A percentile compares a stretch with the other conserved stretches of the same genome.
phyloP scores from a whole-genome alignment of 2,888 invertebrate species.

The Caenorhabditis sp. region DNA sequence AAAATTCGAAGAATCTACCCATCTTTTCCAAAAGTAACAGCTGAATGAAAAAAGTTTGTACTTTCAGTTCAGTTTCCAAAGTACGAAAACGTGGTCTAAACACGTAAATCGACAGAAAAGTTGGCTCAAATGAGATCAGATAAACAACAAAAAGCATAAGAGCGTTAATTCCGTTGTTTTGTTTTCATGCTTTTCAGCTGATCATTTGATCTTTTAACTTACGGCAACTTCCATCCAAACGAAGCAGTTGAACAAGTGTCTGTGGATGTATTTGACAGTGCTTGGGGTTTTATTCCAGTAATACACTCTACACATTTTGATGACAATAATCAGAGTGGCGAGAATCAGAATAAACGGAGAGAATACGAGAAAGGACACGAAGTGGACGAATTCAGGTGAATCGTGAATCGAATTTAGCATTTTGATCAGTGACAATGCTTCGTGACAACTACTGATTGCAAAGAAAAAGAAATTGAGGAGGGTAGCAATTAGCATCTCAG shows the following conservation, averaged over 20 bases:
- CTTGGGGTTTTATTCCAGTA: neutral
- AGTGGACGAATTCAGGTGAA: neutral
- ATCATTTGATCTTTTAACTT: neutral
- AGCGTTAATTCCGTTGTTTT: too few species aligned
- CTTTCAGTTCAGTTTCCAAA: too few species aligned
- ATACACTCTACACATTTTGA: conserved; percentile 3
- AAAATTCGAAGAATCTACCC: neutral
- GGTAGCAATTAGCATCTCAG: too few species aligned
- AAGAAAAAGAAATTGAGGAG: too few species aligned
- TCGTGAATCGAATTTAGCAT: conserved; percentile 12
- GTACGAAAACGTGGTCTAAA: too few species aligned
- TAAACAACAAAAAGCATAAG: too few species aligned
- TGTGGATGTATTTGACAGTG: neutral
- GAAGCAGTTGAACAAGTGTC: neutral
- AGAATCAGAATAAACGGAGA: neutral
- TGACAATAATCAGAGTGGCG: neutral
- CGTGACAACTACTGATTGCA: too few species aligned
- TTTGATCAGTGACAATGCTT: neutral
- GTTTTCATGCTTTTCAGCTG: too few species aligned
- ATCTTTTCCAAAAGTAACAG: neutral
- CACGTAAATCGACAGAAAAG: too few species aligned
- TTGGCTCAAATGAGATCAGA: too few species aligned
- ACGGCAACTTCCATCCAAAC: conserved; percentile 11
- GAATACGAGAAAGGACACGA: neutral
- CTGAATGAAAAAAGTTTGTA: neutral